Evolutionary conservation across 2,797 vertebrate genomes (phyloP).

Genomic region (Remorina albescens): DNA sequence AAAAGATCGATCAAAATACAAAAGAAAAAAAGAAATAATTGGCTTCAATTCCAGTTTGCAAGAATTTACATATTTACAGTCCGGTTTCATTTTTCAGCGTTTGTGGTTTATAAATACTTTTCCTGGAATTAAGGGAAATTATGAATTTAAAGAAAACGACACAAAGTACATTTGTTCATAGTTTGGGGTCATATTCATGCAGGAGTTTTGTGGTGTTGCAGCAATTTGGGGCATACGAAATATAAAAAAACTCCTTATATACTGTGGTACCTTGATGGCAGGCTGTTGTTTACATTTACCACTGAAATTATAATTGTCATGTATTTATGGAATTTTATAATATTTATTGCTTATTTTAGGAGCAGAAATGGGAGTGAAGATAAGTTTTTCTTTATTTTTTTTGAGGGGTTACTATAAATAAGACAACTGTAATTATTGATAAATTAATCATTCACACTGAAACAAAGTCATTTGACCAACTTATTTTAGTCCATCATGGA

Average conservation of each 20-base stretch:
- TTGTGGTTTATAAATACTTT: conserved; percentile 5
- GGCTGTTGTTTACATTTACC: conserved; percentile 51
- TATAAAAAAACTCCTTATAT: conserved; percentile 18
- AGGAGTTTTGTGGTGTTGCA: conserved; percentile 10
- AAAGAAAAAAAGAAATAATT: not conserved
- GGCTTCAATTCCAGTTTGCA: not conserved
- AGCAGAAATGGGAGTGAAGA: not conserved
- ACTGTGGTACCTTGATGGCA: conserved; percentile 10
- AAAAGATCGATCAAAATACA: not conserved
- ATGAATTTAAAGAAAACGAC: not conserved
- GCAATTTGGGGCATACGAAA: conserved; percentile 37
- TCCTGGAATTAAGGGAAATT: not conserved
- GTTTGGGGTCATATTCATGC: not conserved
- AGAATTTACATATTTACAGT: not conserved
- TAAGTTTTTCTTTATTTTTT: not conserved
- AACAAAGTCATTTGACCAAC: not conserved
- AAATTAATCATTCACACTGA: not conserved
- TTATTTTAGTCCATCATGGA: not conserved
- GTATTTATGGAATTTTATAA: conserved; percentile 34
- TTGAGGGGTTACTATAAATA: not conserved
- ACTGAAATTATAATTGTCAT: conserved; percentile 28
- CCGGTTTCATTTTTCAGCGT: not conserved
- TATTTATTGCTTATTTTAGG: conserved; percentile 51
- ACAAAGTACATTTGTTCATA: not conserved
- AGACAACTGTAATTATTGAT: not conserved